Percentiles rank a stretch among this genome's conserved stretches.
Conservation (phyloP, 2,797 vertebrate species). For the Gallinago nigripennis region DNA sequence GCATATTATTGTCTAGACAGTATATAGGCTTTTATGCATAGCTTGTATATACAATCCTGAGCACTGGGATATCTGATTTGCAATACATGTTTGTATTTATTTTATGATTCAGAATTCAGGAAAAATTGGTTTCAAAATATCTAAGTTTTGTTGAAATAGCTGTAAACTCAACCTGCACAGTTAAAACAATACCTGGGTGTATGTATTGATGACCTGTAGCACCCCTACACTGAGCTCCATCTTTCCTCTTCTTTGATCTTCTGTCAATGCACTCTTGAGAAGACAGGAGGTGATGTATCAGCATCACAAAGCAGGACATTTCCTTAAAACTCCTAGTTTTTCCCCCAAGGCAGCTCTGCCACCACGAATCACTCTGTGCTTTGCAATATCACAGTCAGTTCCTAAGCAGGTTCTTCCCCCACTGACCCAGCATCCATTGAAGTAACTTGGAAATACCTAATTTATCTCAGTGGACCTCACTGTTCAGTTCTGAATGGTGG, state of each 20-base stretch:
- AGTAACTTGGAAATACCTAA: background rate
- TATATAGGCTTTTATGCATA: background rate
- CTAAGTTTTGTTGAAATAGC: background rate
- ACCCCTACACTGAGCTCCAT: background rate
- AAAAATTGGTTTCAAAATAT: background rate
- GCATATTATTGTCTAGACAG: background rate
- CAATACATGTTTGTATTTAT: background rate
- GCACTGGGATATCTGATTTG: background rate
- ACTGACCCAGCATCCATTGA: background rate
- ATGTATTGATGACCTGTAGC: background rate
- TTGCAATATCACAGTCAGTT: background rate
- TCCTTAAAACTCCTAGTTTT: background rate
- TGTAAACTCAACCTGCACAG: background rate
- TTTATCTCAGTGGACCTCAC: background rate
- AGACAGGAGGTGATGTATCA: background rate
- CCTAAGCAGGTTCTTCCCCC: background rate
- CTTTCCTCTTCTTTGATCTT: background rate
- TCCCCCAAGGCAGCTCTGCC: background rate
- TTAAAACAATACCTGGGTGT: background rate
- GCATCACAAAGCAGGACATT: background rate
- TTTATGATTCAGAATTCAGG: background rate
- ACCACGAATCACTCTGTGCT: background rate
- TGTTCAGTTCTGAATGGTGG: background rate
- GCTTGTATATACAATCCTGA: background rate
- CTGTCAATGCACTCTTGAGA: rapidly evolving